Percentiles rank a stretch among this genome's conserved stretches.
phyloP scores from a whole-genome alignment of 1,140 invertebrate genomes.

The Drepana arcuata region DNA sequence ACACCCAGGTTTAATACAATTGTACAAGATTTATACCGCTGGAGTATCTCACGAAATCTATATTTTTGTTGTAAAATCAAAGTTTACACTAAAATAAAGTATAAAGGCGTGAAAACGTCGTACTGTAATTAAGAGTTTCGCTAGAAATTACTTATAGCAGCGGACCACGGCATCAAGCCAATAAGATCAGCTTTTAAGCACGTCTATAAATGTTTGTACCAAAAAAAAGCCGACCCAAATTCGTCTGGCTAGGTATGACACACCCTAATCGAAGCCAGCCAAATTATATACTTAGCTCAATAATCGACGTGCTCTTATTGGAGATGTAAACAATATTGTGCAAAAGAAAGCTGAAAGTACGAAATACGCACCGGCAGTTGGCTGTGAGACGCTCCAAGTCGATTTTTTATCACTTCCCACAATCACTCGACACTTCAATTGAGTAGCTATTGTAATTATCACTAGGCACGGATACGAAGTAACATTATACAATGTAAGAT shows the following conservation, averaged over 20 bases:
- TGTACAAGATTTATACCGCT: too few species aligned
- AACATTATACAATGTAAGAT: slow-evolving; percentile 51
- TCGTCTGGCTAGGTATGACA: slow-evolving; percentile 18
- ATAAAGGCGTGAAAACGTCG: too few species aligned
- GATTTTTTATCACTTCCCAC: slow-evolving; percentile 47
- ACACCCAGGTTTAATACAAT: too few species aligned
- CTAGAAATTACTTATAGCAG: too few species aligned
- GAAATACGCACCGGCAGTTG: slow-evolving; percentile 47
- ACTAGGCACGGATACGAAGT: slow-evolving; percentile 54
- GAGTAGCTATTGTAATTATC: slow-evolving; percentile 39
- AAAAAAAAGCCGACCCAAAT: slow-evolving; percentile 44
- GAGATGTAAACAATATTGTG: slow-evolving; percentile 20
- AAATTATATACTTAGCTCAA: slow-evolving; percentile 13
- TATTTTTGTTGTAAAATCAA: too few species aligned
- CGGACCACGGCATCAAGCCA: too few species aligned
- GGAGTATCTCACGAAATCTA: too few species aligned
- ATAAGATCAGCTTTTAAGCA: too few species aligned
- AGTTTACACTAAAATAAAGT: too few species aligned
- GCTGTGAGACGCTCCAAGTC: slow-evolving; percentile 28
- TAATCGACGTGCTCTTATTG: slow-evolving; percentile 8
- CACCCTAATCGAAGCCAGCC: slow-evolving; percentile 19
- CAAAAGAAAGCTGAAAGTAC: slow-evolving; percentile 23
- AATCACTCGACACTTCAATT: slow-evolving; percentile 20
- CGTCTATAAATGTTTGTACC: too few species aligned
- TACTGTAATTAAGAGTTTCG: too few species aligned